Base-by-base conservation (phyloP, 2,113 vertebrate species). In the Rhynchomys soricoides region DNA sequence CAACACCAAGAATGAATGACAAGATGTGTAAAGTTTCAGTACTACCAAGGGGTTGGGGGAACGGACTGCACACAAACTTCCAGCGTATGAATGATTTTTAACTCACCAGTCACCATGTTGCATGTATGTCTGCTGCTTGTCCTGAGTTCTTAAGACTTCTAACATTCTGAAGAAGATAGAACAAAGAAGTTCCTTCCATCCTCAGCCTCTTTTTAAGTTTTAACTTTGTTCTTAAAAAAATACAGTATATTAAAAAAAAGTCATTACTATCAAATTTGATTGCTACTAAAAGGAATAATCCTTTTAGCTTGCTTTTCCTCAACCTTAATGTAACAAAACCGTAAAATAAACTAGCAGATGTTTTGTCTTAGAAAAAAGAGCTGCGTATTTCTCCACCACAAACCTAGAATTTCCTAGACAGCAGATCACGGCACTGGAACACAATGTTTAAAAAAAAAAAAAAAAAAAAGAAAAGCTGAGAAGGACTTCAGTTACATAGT, bases 51-150 rank as follows among this genome's bases (percentile, higher is more conserved):
- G 81, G 40, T 29, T 26, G 57, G 81, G 81, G 40, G 62, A 91
- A 92, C 90, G 90, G 95, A 98, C 97, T 95, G 98, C 97, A 98
- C 97, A 98, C 96, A 96, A 55, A 98, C 93, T 98, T 97, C 97
- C 97, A 98, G 98, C 98, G 97, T 96, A 97, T 97, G 98, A 97
- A 98, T 96, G 96, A 98, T 98, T 98, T 97, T 97, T 96, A 98
- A 98, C 98, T 99, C 98, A 98, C 98, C 98, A 98, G 97, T 98
- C 98, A 98, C 98, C 98, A 98, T 98, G 98, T 90, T 98, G 98
- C 98, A 98, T 98, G 97, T 98, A 98, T 98, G 98, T 98, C 98
- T 99, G 98, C 97, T 98, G 98, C 98, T 98, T 97, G 98, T 99
- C 98, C 98, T 98, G 98, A 98, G 98, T 98, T 98, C 98, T 98